Evolutionary conservation across 2,797 vertebrate species (phyloP).

Genomic region (Holocentrus rufus): DNA sequence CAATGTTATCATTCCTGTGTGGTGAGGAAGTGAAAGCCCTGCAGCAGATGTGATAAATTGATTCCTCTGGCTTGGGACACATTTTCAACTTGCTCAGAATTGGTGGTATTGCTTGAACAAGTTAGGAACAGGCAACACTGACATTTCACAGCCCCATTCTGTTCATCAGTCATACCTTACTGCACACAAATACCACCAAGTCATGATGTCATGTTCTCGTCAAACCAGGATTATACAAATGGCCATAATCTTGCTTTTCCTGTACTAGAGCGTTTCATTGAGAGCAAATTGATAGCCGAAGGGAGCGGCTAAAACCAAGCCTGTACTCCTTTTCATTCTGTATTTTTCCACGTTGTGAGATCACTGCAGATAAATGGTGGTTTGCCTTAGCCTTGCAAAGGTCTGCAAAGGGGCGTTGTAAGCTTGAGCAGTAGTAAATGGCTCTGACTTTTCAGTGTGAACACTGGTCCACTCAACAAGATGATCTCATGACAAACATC

Average conservation of each 20-base stretch:
- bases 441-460: conserved; percentile 1
- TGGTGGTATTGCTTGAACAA: not conserved
- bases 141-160: too few species aligned
- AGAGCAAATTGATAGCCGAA: conserved; percentile 9
- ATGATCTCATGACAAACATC: conserved; percentile 66
- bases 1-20: conserved; percentile 24
- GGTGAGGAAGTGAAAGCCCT: conserved; percentile 16
- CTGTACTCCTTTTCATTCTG: conserved; percentile 37
- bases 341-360: conserved; percentile 19
- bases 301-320: not conserved
- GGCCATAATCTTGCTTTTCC: not conserved
- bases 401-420: not conserved
- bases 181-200: too few species aligned
- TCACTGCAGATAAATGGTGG: conserved; percentile 14
- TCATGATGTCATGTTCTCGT: too few species aligned
- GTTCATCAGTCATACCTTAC: too few species aligned
- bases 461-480: conserved; percentile 37
- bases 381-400: not conserved
- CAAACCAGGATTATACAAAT: not conserved
- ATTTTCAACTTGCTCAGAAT: conserved; percentile 17
- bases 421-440: conserved; percentile 10
- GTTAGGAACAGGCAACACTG: too few species aligned
- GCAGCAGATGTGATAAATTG: too few species aligned
- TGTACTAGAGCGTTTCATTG: conserved; percentile 6
- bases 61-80: not conserved